Percentiles rank a stretch among this genome's conserved stretches.
Conservation (phyloP, 1,140 invertebrate genomes). For the Portunus trituberculatus region DNA sequence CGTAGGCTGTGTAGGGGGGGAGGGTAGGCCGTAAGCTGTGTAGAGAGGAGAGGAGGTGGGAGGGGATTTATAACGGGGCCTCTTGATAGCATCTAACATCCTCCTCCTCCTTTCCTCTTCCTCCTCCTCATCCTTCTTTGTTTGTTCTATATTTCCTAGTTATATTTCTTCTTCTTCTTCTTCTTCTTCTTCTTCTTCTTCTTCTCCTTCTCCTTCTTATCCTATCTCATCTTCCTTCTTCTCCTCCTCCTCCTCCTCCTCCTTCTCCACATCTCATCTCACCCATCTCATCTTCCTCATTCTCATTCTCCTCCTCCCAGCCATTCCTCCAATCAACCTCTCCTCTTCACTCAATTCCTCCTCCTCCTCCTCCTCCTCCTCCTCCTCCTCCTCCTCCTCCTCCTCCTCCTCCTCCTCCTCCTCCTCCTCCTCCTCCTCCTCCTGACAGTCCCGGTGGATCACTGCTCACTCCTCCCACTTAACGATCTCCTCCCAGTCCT, state of each 20-base stretch:
- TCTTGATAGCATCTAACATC: not conserved
- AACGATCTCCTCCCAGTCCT: too few species aligned
- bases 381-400: not conserved
- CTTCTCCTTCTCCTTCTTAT: not conserved
- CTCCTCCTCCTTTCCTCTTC: too few species aligned
- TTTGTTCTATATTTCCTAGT: not conserved
- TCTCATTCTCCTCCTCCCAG: not conserved
- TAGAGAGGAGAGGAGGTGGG: too few species aligned
- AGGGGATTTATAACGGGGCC: not conserved
- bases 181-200: not conserved
- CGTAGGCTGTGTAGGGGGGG: not conserved
- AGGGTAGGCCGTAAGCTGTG: not conserved
- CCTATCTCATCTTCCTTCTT: not conserved
- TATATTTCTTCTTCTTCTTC: not conserved
- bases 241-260: not conserved
- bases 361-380: not conserved
- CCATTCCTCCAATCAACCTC: not conserved
- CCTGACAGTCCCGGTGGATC: not conserved
- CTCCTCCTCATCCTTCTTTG: too few species aligned
- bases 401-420: conserved; percentile 8
- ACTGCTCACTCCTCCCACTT: too few species aligned
- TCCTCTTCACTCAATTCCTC: not conserved
- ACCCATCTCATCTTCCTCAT: not conserved
- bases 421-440: conserved; percentile 16
- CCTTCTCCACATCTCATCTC: not conserved